Base-by-base conservation (phyloP, 2,797 vertebrate species). In the Chaenodraco wilsoni region DNA sequence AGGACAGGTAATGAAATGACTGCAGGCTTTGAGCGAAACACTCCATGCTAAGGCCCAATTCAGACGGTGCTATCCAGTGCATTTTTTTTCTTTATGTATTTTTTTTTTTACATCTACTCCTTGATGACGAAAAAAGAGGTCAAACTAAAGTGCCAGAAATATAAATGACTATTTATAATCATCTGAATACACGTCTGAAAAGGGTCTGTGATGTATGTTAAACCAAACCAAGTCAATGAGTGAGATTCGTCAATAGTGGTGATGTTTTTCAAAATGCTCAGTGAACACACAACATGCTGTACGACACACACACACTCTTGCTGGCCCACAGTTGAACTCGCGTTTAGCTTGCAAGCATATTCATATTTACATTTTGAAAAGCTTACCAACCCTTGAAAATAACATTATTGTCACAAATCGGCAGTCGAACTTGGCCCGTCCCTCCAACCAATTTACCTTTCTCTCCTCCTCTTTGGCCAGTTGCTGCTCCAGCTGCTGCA, bases 401-500 rank as follows among this genome's bases (percentile, higher is more conserved):
- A 59, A 45, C 0, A 15, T 65, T 1, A 63, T 7, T 17, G 51
- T 50, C 40, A 54, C 56, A 21, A 70, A 59, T 27, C 5, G 17
- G 9, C 17, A 23, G 12, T 61, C 17, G 44, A 3, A 17, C 21
- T 65, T 43, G 1, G 48, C 57, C 44, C 40, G 4, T 41, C 57
- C 72, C 49, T 51, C 41, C 19, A 4, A 45, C 59, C 58, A 23
- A 23, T 83, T 60, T 98, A 99, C 98, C 98, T 99, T 98, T 92
- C 94, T 95, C 61, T 98, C 96, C 59, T 97, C 94, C 91, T 99
- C 96, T 88, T 95, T 95, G 86, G 96, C 97, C 90, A 98, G 90
- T 61, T 97, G 95, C 69, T 94, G 95, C 88, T 97, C 96, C 71
- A 99, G 96, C 80, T 98, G 95, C 82, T 97, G 97, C 78, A 98